Conservation (phyloP, 2,113 vertebrate species). For the Gobiocypris rarus region DNA sequence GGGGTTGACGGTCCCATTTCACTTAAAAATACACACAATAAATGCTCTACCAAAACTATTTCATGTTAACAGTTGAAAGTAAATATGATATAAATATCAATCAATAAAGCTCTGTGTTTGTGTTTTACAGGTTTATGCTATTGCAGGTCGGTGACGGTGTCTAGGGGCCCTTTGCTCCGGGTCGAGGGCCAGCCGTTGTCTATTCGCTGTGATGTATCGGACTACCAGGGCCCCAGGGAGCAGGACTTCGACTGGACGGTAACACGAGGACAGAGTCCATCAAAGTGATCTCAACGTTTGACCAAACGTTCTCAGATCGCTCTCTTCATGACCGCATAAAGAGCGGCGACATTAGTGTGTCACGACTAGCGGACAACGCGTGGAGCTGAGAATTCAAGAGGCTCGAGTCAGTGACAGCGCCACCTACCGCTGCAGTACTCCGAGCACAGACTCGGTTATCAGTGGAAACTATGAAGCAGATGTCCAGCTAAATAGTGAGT, state of each 20-base stretch:
- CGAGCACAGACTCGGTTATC: slow-evolving; percentile 88
- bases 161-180: slow-evolving; percentile 53
- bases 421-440: slow-evolving; percentile 86
- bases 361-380: slow-evolving; percentile 79
- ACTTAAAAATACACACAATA: neutral
- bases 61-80: neutral
- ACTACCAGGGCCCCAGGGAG: slow-evolving; percentile 58
- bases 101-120: slow-evolving; percentile 7
- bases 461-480: slow-evolving; percentile 89
- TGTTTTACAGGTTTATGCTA: slow-evolving; percentile 33
- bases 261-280: slow-evolving; percentile 29
- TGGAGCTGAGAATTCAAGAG: slow-evolving; percentile 84
- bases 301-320: slow-evolving; percentile 78
- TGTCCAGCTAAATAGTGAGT: slow-evolving; percentile 75
- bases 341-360: slow-evolving; percentile 77
- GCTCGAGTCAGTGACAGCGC: slow-evolving; percentile 81
- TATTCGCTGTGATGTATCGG: slow-evolving; percentile 54
- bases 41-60: neutral
- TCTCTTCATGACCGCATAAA: slow-evolving; percentile 77
- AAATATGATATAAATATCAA: neutral
- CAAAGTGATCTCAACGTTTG: slow-evolving; percentile 88
- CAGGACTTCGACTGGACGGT: slow-evolving; percentile 93
- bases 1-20: neutral
- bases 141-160: slow-evolving; percentile 44
- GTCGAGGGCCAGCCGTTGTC: slow-evolving; percentile 56